phyloP scores from a whole-genome alignment of 2,113 vertebrate genomes.

The Scalopus aquaticus region DNA sequence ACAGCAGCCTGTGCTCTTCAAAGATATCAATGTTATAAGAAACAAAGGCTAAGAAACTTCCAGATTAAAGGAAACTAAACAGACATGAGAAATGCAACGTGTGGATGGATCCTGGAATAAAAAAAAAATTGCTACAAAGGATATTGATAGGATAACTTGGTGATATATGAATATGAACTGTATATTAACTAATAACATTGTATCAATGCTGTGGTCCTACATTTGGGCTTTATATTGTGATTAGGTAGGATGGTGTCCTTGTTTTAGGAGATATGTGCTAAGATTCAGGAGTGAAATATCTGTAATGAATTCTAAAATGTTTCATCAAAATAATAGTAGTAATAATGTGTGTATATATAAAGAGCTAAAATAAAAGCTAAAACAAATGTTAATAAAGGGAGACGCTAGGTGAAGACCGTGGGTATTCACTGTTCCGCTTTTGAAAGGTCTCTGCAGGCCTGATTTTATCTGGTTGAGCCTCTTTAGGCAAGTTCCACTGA shows the following conservation, averaged over 20 bases:
- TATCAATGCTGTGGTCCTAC: neutral
- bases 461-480: conserved; percentile 43
- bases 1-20: neutral
- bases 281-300: too few species aligned
- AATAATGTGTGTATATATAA: neutral
- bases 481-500: conserved; percentile 11
- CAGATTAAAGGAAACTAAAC: neutral
- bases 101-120: neutral
- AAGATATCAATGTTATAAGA: conserved; percentile 10
- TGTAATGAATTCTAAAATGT: conserved; percentile 13
- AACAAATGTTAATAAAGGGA: neutral
- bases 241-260: neutral
- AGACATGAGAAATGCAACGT: neutral
- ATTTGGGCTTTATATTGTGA: neutral
- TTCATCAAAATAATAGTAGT: neutral
- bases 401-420: neutral
- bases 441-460: conserved; percentile 11
- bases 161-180: neutral
- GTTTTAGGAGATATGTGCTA: neutral
- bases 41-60: conserved; percentile 5
- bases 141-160: neutral
- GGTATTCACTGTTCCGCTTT: neutral
- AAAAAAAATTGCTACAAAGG: conserved; percentile 2
- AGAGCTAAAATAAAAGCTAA: neutral
- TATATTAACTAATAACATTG: neutral